Evolutionary conservation across 2,888 invertebrate species (phyloP).

Genomic region (Leptopilina drosophilae): DNA sequence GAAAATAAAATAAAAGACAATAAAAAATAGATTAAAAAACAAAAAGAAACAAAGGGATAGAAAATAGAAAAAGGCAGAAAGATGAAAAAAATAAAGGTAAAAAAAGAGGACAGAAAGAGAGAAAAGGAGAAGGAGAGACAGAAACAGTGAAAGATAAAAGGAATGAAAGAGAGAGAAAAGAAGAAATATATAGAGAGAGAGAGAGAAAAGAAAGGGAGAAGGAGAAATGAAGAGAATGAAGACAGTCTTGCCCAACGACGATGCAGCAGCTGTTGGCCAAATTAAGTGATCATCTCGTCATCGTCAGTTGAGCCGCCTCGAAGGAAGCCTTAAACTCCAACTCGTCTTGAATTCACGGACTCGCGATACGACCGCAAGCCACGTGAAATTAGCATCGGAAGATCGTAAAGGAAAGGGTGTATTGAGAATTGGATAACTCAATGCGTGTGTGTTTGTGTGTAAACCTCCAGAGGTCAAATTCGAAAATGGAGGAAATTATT

Average conservation of each 20-base stretch:
- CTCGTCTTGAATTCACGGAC: constrained; percentile 48
- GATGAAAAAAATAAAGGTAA: neutral
- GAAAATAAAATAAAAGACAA: constrained; percentile 50
- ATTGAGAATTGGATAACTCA: constrained; percentile 61
- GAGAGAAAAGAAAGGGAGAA: constrained; percentile 49
- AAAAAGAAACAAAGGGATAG: neutral
- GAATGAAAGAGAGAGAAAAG: constrained; percentile 20
- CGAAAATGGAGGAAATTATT: constrained; percentile 49
- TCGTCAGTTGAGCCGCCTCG: constrained; percentile 74
- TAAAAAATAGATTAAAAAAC: constrained; percentile 47
- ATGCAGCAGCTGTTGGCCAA: constrained; percentile 76
- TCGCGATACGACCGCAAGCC: constrained; percentile 69
- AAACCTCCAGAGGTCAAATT: constrained; percentile 19
- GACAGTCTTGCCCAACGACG: constrained; percentile 58
- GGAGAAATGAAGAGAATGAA: constrained; percentile 52
- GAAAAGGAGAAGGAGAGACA: constrained; percentile 50
- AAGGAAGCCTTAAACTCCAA: constrained; percentile 61
- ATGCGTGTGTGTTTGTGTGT: constrained; percentile 58
- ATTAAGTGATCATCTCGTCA: constrained; percentile 77
- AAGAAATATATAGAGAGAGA: constrained; percentile 47
- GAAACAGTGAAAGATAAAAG: neutral
- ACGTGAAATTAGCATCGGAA: constrained; percentile 76
- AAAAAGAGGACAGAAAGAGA: constrained; percentile 49
- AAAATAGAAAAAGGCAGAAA: constrained; percentile 44
- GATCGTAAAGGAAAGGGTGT: constrained; percentile 72